Evolutionary conservation across 2,797 vertebrate species (phyloP).

Genomic region (Onychomys leucogaster): DNA sequence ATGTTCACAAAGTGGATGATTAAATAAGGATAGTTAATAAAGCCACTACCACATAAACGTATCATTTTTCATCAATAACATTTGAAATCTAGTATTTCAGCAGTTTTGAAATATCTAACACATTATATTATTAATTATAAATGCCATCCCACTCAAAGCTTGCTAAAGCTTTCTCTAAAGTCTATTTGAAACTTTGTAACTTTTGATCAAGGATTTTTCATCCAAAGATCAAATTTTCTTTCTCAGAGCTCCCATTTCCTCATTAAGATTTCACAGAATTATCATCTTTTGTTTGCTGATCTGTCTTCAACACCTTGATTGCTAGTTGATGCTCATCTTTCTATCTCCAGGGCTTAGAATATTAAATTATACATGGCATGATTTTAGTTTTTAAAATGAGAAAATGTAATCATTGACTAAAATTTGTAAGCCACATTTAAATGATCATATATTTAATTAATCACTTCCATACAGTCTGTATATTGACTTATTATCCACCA

Average conservation of each 20-base stretch:
- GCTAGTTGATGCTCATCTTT: neutral
- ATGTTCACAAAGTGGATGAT: neutral
- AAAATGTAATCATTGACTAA: neutral
- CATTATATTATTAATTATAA: neutral
- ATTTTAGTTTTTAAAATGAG: constrained; percentile 4
- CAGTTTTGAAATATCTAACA: neutral
- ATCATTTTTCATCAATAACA: neutral
- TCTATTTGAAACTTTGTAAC: neutral
- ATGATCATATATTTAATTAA: neutral
- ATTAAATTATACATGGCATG: neutral
- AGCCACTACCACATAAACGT: neutral
- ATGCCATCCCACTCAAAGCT: neutral
- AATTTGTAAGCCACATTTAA: neutral
- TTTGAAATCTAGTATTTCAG: neutral
- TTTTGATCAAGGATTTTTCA: neutral
- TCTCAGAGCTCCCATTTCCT: neutral
- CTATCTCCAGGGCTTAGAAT: neutral
- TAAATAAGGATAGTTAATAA: neutral
- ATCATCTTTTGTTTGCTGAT: neutral
- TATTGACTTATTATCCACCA: neutral
- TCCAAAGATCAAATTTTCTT: neutral
- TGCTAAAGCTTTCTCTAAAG: neutral
- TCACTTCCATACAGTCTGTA: neutral
- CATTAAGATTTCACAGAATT: constrained; percentile 3
- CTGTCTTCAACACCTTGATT: neutral